phyloP scores from a whole-genome alignment of 2,797 vertebrate genomes.

The Tenualosa thibaudeaui region DNA sequence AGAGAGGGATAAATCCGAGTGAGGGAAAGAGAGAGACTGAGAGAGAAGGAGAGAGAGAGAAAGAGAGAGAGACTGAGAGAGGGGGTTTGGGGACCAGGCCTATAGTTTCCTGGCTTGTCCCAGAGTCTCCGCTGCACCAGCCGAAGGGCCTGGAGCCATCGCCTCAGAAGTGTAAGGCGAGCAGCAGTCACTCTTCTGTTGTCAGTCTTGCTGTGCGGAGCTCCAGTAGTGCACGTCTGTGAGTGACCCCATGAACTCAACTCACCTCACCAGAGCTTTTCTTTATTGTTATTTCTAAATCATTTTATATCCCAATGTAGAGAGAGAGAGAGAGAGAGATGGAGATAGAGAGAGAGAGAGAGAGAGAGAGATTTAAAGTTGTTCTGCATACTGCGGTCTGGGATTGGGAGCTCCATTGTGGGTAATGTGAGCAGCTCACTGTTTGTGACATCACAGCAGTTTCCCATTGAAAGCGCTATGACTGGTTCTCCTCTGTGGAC shows the following conservation, averaged over 20 bases:
- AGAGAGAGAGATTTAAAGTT: slow-evolving; percentile 32
- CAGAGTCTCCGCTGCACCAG: slow-evolving; percentile 37
- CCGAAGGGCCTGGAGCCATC: neutral
- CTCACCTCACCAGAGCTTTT: neutral
- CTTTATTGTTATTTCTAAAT: neutral
- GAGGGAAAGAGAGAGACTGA: neutral
- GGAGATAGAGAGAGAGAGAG: neutral
- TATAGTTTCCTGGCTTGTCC: slow-evolving; percentile 46
- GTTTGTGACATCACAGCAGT: slow-evolving; percentile 32
- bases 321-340: neutral
- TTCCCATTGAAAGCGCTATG: slow-evolving; percentile 39
- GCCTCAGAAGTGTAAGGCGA: slow-evolving; percentile 52
- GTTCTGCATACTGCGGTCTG: neutral
- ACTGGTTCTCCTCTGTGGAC: slow-evolving; percentile 21
- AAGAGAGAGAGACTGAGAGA: slow-evolving; percentile 9
- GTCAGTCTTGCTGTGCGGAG: slow-evolving; percentile 15
- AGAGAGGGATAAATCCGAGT: slow-evolving; percentile 60
- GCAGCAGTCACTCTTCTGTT: slow-evolving; percentile 49
- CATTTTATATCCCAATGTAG: slow-evolving; percentile 16
- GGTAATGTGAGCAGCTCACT: slow-evolving; percentile 33
- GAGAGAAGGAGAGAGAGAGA: neutral
- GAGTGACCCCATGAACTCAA: slow-evolving; percentile 49
- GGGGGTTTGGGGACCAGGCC: slow-evolving; percentile 25
- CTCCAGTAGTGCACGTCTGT: slow-evolving; percentile 38
- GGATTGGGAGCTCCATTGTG: slow-evolving; percentile 12